Conservation (phyloP, 2,888 invertebrate genomes). For the Blastobasis adustella region DNA sequence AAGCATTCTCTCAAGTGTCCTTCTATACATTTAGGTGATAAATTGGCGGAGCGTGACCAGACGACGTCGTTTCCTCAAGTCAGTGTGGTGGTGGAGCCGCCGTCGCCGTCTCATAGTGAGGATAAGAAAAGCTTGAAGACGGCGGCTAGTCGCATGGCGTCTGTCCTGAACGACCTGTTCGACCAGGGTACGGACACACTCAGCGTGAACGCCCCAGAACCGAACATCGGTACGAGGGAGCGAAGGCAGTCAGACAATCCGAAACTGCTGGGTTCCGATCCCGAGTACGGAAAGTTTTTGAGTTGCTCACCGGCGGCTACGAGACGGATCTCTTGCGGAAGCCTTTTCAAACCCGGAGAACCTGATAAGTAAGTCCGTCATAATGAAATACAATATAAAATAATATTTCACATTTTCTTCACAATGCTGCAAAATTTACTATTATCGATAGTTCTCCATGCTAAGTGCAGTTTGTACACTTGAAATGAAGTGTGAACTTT, state of each 20-base stretch:
- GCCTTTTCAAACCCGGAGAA: conserved; percentile 85
- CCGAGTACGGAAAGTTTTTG: conserved; percentile 78
- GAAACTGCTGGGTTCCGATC: conserved; percentile 76
- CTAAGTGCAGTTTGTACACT: background rate
- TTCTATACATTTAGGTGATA: background rate
- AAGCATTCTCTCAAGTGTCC: conserved; percentile 10
- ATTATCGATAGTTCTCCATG: no score
- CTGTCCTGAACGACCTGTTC: conserved; percentile 60
- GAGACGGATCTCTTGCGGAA: conserved; percentile 92
- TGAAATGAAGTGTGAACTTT: background rate
- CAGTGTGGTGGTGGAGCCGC: conserved; percentile 83
- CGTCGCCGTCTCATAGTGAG: conserved; percentile 81
- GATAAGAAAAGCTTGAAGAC: conserved; percentile 62
- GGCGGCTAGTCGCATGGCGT: conserved; percentile 59
- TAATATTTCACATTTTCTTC: background rate
- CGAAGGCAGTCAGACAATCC: conserved; percentile 74
- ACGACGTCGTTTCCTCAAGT: conserved; percentile 75
- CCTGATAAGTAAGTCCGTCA: conserved; percentile 69
- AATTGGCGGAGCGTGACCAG: conserved; percentile 11
- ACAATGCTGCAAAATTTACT: background rate
- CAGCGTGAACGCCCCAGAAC: conserved; percentile 61
- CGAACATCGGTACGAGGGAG: conserved; percentile 62
- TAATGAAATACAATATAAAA: background rate
- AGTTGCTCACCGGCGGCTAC: conserved; percentile 90
- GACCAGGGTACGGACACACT: conserved; percentile 60